A percentile compares a stretch with the other conserved stretches of the same genome.
Evolutionary conservation across 2,113 vertebrate genomes (phyloP).

Genomic region (Gambusia affinis): DNA sequence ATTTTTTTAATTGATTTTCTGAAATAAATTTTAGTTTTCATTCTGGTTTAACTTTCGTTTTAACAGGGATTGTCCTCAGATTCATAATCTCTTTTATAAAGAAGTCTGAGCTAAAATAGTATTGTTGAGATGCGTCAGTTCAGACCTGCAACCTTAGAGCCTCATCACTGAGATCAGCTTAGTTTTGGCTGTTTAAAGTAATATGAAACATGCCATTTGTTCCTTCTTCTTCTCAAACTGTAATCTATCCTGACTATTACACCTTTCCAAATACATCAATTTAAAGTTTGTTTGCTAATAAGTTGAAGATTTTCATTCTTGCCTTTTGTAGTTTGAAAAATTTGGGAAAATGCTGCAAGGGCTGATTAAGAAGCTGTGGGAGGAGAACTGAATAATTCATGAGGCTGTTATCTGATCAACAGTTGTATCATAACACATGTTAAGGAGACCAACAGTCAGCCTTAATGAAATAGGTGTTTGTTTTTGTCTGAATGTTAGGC

Average conservation of each 20-base stretch:
- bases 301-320: not conserved
- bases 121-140: no score
- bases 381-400: conserved; percentile 66
- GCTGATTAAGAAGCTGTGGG: conserved; percentile 25
- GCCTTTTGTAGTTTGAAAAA: conserved; percentile 6
- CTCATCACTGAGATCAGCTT: no score
- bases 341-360: conserved; percentile 12
- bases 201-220: no score
- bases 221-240: no score
- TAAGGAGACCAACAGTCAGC: conserved; percentile 36
- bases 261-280: not conserved
- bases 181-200: no score
- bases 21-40: no score
- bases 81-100: no score
- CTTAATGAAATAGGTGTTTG: conserved; percentile 43
- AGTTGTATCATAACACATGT: conserved; percentile 38
- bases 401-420: conserved; percentile 44
- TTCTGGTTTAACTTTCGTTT: no score
- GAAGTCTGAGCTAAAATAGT: no score
- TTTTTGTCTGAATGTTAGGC: conserved; percentile 35
- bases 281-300: not conserved
- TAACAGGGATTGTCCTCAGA: no score
- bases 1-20: no score
- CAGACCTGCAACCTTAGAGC: no score
- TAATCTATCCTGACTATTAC: not conserved